Base-by-base conservation (phyloP, 2,888 invertebrate species). In the Troides oblongomaculatus region DNA sequence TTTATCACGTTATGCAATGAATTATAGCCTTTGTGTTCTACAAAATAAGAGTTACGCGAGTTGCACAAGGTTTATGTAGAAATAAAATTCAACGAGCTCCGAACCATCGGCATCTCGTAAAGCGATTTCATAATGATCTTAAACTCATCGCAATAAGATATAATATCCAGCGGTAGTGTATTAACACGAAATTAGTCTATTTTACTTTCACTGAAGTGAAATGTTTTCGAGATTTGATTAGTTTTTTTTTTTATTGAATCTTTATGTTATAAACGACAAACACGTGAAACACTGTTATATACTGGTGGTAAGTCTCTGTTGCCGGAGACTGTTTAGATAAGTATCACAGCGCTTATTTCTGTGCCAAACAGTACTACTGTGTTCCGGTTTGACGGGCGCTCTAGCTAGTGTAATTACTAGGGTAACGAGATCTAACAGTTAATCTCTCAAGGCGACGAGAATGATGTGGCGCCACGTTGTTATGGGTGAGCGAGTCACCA, bases 141-240 rank as follows among this genome's bases (percentile, higher is more conserved):
- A 64, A 67, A 36, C 1, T 10, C 25, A 8, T 46, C 23, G 64
- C 12, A 14, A 60, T 64, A 70, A 46, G 64, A 60, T 58, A 62
- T 3, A 4, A 50, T 60, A 56, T 63, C 17, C 17, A 63, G 60
- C 25, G 25, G 7, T 23, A 30, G 23, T 46, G 17, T n/a, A 36
- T 59, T 3, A 10, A 1, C 30, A 57, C 12, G 62, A 60, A 73
- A 68, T 72, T 76, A 62, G 62, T 79, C 75, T 82, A 79, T 83
- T 83, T 83, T 79, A 79, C 84, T 83, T 83, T 83, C 83, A 81
- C 83, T 78, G 77, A 79, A 78, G 76, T 75, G 72, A 79, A 78
- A 74, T 75, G 79, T 79, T 82, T 82, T 82, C 80, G 75, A 81
- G 76, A 78, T 75, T 75, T 75, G 10, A 39, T 0, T 23, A 8